These are phyloP conservation scores for Mythimna lalbum DNA, from an alignment of 2,888 invertebrate species.

Conservation along the genomic window DNA sequence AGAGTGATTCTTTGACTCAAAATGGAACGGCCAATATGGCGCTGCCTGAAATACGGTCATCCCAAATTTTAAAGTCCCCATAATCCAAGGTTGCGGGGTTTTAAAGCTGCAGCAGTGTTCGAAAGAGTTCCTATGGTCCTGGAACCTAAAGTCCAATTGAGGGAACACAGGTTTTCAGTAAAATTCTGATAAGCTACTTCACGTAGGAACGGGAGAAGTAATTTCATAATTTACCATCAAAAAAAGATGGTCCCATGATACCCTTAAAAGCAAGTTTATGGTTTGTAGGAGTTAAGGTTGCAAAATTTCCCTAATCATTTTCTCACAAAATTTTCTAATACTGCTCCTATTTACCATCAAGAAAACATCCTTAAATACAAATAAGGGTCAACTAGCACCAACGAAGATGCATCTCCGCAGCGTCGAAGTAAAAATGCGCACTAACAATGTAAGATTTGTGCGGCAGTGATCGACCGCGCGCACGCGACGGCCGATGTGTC, in stretches of 20 bases:
- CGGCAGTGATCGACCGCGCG: constrained; percentile 65
- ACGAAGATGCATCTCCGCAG: constrained; percentile 55
- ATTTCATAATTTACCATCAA: too few species aligned
- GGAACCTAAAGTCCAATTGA: too few species aligned
- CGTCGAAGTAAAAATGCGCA: constrained; percentile 51
- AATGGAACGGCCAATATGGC: background rate
- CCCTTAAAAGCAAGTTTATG: too few species aligned
- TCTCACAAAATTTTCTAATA: background rate
- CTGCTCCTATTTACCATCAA: background rate
- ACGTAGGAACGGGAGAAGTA: too few species aligned
- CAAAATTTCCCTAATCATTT: background rate
- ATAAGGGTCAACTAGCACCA: constrained; percentile 19
- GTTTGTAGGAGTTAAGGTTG: background rate
- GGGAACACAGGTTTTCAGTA: too few species aligned
- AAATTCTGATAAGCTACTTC: too few species aligned
- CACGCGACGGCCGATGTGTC: constrained; percentile 68
- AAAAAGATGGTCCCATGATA: too few species aligned
- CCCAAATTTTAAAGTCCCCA: too few species aligned
- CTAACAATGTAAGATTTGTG: constrained; percentile 67
- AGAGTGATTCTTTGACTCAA: constrained; percentile 1
- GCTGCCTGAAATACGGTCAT: background rate
- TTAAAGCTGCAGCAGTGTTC: too few species aligned
- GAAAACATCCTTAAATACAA: background rate
- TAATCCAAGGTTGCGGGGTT: too few species aligned
- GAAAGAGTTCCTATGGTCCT: too few species aligned